Percentiles rank a stretch among this genome's conserved stretches.
phyloP scores from a whole-genome alignment of 2,113 vertebrate genomes.

The Mustela lutreola region DNA sequence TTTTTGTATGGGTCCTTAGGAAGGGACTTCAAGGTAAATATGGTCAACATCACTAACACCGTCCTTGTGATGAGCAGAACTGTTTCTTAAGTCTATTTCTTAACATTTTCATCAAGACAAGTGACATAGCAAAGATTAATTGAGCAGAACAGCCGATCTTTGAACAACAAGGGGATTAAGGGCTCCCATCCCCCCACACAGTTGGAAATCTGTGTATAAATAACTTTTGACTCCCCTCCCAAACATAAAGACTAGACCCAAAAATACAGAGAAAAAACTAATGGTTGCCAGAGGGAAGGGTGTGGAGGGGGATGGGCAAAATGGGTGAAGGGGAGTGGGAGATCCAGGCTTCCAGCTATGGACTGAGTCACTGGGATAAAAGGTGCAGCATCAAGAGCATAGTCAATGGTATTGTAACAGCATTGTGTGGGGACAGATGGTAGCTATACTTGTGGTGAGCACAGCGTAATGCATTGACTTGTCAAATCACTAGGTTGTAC shows the following conservation, averaged over 20 bases:
- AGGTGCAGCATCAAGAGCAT: not conserved
- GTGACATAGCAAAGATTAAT: not conserved
- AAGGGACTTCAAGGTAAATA: not conserved
- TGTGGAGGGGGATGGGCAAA: not conserved
- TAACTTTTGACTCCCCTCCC: not conserved
- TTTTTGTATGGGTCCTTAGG: not conserved
- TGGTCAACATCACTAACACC: too few species aligned
- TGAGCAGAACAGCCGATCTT: not conserved
- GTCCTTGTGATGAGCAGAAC: not conserved
- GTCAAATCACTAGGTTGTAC: not conserved
- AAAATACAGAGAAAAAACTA: not conserved
- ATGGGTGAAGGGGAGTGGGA: not conserved
- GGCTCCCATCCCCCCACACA: too few species aligned
- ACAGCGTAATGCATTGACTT: not conserved
- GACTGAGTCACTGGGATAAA: not conserved
- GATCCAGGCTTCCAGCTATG: not conserved
- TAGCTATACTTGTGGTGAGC: not conserved
- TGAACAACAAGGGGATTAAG: not conserved
- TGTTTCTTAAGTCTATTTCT: not conserved
- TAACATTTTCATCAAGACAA: not conserved
- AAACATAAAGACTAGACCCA: not conserved
- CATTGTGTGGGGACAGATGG: not conserved
- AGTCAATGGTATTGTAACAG: not conserved
- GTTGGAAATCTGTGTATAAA: not conserved
- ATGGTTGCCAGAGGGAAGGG: not conserved